These are phyloP conservation scores for Chaetophractus vellerosus DNA, from an alignment of 2,797 vertebrate species.

Conservation along the genomic window DNA sequence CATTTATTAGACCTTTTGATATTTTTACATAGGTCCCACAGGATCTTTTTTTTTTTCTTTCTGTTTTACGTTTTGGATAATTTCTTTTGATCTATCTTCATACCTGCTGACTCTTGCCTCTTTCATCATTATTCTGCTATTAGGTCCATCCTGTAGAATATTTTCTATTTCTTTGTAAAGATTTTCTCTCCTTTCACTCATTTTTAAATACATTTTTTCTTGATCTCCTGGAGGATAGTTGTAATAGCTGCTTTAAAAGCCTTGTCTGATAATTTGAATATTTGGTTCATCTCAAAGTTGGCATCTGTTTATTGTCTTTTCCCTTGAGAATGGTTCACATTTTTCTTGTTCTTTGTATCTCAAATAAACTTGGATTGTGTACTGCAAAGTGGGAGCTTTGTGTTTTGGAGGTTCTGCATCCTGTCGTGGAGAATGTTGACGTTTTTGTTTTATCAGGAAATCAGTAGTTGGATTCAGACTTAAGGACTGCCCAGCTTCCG, in stretches of 20 bases:
- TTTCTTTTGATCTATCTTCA: not conserved
- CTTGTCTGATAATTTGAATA: not conserved
- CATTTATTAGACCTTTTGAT: not conserved
- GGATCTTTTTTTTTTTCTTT: not conserved
- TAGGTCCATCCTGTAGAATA: not conserved
- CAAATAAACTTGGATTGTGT: not conserved
- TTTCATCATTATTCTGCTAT: not conserved
- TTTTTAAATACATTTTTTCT: not conserved
- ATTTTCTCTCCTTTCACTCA: not conserved
- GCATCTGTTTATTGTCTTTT: not conserved
- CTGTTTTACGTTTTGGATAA: not conserved
- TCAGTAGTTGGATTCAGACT: not conserved
- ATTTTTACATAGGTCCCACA: not conserved
- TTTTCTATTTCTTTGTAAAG: not conserved
- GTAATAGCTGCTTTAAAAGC: not conserved
- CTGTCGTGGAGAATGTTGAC: not conserved
- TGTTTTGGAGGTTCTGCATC: not conserved
- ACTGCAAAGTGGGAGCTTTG: not conserved
- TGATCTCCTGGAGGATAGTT: not conserved
- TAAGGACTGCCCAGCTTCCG: not conserved
- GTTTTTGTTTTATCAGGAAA: not conserved
- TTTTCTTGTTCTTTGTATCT: not conserved
- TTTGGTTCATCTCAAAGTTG: not conserved
- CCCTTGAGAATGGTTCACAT: not conserved
- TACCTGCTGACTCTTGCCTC: not conserved